These are phyloP conservation scores for Onthophagus sagittarius DNA, from an alignment of 2,888 invertebrate species.

Conservation along the genomic window DNA sequence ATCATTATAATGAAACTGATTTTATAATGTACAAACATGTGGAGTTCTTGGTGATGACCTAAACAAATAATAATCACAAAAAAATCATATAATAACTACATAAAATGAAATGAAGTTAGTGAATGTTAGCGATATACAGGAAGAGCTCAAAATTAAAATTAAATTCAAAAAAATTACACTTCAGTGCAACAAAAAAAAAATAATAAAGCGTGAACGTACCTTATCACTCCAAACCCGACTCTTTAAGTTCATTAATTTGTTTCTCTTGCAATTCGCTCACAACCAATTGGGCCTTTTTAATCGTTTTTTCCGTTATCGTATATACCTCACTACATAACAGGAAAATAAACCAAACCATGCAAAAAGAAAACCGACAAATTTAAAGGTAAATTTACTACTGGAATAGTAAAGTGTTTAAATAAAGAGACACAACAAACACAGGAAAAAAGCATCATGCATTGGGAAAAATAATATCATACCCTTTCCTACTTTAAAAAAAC, in stretches of 20 bases:
- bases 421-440: slow-evolving; percentile 11
- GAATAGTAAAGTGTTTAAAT: background rate
- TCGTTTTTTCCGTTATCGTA: slow-evolving; percentile 20
- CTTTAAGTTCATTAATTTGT: slow-evolving; percentile 1
- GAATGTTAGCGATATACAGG: slow-evolving; percentile 2
- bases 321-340: slow-evolving; percentile 19
- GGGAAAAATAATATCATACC: background rate
- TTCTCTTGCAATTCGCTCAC: slow-evolving; percentile 15
- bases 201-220: slow-evolving; percentile 6
- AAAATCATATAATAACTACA: background rate
- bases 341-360: slow-evolving; percentile 16
- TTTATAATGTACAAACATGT: too few species aligned
- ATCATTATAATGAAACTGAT: too few species aligned
- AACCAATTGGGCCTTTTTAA: slow-evolving; percentile 21
- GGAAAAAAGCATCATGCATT: slow-evolving; percentile 5
- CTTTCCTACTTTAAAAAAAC: too few species aligned
- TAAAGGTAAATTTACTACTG: background rate
- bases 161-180: background rate
- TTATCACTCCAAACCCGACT: background rate
- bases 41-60: too few species aligned
- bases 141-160: background rate
- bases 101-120: background rate
- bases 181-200: background rate
- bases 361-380: slow-evolving; percentile 2
- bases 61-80: background rate